phyloP scores from a whole-genome alignment of 2,888 invertebrate species.

The Polylopha cassiicola region DNA sequence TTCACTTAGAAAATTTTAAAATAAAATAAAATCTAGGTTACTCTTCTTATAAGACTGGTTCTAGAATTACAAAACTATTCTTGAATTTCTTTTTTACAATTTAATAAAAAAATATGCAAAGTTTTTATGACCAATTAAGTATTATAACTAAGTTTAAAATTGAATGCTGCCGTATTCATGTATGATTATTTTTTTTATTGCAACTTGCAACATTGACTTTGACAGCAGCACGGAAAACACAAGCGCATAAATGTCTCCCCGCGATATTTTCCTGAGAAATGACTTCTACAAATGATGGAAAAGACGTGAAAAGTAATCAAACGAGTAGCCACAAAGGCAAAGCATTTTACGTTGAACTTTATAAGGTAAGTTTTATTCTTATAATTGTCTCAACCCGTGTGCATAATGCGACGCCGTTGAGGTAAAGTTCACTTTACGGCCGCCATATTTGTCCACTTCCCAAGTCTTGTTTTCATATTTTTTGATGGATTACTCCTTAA shows the following conservation, averaged over 20 bases:
- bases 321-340: conserved; percentile 68
- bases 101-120: no score
- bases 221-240: conserved; percentile 76
- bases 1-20: no score
- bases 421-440: conserved; percentile 61
- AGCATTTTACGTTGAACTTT: conserved; percentile 71
- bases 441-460: conserved; percentile 73
- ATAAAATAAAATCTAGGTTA: no score
- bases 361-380: conserved; percentile 65
- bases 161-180: neutral
- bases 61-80: no score
- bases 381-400: conserved; percentile 33
- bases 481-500: conserved; percentile 32
- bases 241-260: conserved; percentile 77
- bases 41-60: no score
- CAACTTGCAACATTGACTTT: conserved; percentile 54
- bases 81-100: no score
- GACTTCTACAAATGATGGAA: conserved; percentile 77
- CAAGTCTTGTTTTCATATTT: conserved; percentile 68
- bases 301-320: conserved; percentile 74
- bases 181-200: conserved; percentile 22
- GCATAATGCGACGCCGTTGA: conserved; percentile 63
- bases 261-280: conserved; percentile 77
- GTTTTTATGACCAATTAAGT: no score
- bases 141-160: neutral